phyloP scores from a whole-genome alignment of 2,113 vertebrate species.

The cattle (Bos taurus) region DNA sequence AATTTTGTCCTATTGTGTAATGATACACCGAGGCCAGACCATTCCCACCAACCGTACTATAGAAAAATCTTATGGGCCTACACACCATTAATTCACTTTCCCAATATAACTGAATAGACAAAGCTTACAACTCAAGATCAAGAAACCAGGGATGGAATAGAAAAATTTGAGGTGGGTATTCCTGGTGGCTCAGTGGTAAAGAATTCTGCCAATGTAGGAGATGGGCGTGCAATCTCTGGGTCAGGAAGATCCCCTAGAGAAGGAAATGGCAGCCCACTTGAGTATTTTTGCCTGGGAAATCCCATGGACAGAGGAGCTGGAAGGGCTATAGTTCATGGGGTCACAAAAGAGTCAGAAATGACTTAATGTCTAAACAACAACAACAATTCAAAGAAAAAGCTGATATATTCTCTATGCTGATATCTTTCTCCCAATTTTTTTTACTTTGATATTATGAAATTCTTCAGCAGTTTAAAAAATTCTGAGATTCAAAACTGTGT shows the following conservation, averaged over 20 bases:
- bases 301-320: neutral
- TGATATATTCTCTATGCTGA: neutral
- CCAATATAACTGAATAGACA: neutral
- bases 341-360: neutral
- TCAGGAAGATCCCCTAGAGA: neutral
- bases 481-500: constrained; percentile 4
- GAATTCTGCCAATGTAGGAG: neutral
- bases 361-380: neutral
- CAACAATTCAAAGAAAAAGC: neutral
- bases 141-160: neutral
- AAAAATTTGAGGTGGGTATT: neutral
- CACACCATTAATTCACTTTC: neutral
- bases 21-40: neutral
- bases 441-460: neutral
- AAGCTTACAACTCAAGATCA: neutral
- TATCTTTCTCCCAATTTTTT: neutral
- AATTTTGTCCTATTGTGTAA: constrained; percentile 25
- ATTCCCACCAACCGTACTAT: neutral
- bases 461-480: constrained; percentile 40
- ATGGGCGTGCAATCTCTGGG: neutral
- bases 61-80: neutral
- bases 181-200: neutral
- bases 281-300: neutral
- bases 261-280: neutral
- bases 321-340: neutral